Percentiles rank a stretch among this genome's conserved stretches.
phyloP scores from a whole-genome alignment of 2,113 vertebrate species.

The Psephotus haematonotus region DNA sequence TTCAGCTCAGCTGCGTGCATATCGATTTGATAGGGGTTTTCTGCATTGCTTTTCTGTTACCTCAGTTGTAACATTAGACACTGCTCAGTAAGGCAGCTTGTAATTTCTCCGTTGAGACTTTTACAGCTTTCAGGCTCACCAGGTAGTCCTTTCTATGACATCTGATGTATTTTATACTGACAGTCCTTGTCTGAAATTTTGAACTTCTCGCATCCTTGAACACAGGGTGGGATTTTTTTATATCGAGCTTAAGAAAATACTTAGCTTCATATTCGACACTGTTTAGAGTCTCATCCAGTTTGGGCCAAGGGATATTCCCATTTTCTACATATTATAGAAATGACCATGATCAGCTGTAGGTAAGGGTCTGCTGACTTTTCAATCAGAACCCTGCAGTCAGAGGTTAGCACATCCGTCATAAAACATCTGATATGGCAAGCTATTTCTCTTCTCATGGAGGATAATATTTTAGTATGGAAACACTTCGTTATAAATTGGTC shows the following conservation, averaged over 20 bases:
- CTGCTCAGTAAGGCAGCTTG: not conserved
- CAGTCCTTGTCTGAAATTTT: not conserved
- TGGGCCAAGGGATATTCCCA: not conserved
- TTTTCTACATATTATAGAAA: not conserved
- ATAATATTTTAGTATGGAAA: not conserved
- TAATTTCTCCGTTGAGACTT: not conserved
- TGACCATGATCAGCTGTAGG: not conserved
- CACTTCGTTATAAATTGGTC: not conserved
- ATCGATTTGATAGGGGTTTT: fast-evolving
- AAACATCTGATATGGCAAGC: not conserved
- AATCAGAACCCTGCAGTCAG: not conserved
- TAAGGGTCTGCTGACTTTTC: not conserved
- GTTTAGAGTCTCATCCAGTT: not conserved
- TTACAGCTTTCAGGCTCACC: not conserved
- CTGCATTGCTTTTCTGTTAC: not conserved
- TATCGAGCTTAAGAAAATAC: not conserved
- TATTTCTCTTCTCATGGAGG: not conserved
- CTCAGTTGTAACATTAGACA: not conserved
- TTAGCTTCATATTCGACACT: not conserved
- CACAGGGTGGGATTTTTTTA: not conserved
- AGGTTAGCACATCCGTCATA: not conserved
- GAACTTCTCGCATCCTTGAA: not conserved
- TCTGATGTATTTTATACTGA: not conserved
- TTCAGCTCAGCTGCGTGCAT: not conserved
- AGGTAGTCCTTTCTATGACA: not conserved